Evolutionary conservation across 2,113 vertebrate species (phyloP).

Genomic region (Tiliqua scincoides): DNA sequence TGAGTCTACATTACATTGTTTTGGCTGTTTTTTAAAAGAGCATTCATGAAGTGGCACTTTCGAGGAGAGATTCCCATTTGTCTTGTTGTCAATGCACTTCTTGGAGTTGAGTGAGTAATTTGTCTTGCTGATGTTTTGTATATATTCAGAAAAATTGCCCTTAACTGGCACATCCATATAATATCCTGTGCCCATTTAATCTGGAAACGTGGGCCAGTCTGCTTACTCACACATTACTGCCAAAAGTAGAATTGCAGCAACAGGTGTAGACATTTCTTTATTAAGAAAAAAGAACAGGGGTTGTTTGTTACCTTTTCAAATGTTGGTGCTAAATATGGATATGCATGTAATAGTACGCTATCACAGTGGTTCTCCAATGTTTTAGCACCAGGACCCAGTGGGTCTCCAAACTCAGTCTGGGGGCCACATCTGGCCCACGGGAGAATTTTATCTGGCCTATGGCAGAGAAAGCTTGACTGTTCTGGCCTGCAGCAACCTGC

Average conservation of each 20-base stretch:
- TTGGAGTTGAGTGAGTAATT: constrained; percentile 1
- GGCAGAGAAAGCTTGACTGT: too few relatives aligned
- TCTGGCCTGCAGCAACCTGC: too few relatives aligned
- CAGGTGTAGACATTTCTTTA: neutral
- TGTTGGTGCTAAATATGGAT: neutral
- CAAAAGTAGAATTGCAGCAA: neutral
- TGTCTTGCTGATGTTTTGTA: constrained; percentile 6
- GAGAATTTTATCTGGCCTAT: too few relatives aligned
- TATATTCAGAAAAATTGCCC: neutral
- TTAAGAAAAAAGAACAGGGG: too few relatives aligned
- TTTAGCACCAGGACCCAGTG: too few relatives aligned
- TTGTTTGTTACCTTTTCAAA: neutral
- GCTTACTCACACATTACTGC: neutral
- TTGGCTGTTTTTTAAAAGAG: neutral
- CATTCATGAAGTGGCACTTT: constrained; percentile 5
- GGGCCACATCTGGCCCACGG: too few relatives aligned
- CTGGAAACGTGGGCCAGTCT: neutral
- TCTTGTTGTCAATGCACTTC: constrained; percentile 8
- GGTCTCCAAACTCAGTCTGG: too few relatives aligned
- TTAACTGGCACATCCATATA: neutral
- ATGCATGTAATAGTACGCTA: neutral
- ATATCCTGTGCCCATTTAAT: neutral
- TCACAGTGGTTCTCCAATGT: too few relatives aligned
- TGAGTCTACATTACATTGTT: neutral
- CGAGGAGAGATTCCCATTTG: constrained; percentile 8